Evolutionary conservation across 2,113 vertebrate species (phyloP), one percentile per base, ranked within the genome.

Genomic region (Antechinus stuartii): DNA sequence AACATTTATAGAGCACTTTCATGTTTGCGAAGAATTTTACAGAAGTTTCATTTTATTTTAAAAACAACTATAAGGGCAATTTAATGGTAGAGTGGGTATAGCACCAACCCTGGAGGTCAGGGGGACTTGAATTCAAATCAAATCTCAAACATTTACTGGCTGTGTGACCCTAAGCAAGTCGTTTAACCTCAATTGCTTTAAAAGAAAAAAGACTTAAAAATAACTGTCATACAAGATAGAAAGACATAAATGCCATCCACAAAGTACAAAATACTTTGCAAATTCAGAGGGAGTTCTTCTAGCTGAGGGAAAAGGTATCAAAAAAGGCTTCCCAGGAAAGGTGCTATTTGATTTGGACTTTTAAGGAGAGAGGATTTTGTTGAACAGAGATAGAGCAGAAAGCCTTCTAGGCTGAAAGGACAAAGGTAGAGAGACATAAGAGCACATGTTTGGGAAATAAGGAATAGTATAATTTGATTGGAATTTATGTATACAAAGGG

Each of bases 301-400:
- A 54, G 26, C n/a, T n/a, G 25, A 84, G 42, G 8, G 26, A 90
- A 54, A 42, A 35, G 24, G 6, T 7, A 2, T 11, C 26, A 12
- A 57, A 26, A 54, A 46, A 57, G 10, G 8, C 42, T 91, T 52
- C 2, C 4, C 30, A 10, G 55, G 47, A 2, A 53, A 90, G 2
- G 26, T 30, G 1, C 5, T 46, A 27, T 89, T 10, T 91, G 68
- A 92, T 3, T 24, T 9, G 4, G 16, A 49, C 52, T 90, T 96
- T 92, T 55, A 92, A 95, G 53, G 52, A 27, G 91, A 24, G 46
- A 91, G 94, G 90, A 89, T 94, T 91, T 95, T 23, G 19, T 90
- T 92, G 42, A 47, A 49, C 54, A 90, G 90, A 89, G 52, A 27
- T 12, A 35, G 55, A 7, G 3, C 24, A 4, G n/a, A 26, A 26